phyloP scores from a whole-genome alignment of 2,888 invertebrate species.

The Lithosia quadra region DNA sequence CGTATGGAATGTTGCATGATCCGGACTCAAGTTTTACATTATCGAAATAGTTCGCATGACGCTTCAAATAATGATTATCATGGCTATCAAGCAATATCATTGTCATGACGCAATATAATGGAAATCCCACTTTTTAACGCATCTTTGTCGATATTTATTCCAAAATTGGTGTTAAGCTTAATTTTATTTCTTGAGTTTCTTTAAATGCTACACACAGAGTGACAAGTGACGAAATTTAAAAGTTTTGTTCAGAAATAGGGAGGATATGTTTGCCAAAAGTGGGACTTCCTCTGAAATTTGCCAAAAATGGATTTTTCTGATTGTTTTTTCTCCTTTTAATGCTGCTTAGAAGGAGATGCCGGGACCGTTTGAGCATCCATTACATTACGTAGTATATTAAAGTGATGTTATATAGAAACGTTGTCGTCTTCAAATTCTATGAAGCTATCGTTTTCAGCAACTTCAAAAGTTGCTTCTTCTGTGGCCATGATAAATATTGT shows the following conservation, averaged over 20 bases:
- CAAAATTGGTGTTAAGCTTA: conserved; percentile 15
- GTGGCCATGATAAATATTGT: conserved; percentile 82
- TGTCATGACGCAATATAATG: conserved; percentile 85
- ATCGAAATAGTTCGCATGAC: conserved; percentile 77
- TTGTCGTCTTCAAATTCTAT: conserved; percentile 81
- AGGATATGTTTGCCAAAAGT: conserved; percentile 45
- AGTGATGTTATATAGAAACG: conserved; percentile 71
- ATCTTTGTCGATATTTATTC: conserved; percentile 22
- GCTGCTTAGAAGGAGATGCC: conserved; percentile 85
- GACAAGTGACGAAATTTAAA: neutral
- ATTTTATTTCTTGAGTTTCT: conserved; percentile 1
- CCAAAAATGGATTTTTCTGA: conserved; percentile 53
- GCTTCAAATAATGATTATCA: conserved; percentile 78
- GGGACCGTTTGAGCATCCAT: conserved; percentile 79
- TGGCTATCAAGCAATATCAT: conserved; percentile 86
- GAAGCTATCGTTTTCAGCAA: conserved; percentile 65
- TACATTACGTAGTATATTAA: conserved; percentile 72
- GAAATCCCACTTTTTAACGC: conserved; percentile 70
- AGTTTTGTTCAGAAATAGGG: conserved; percentile 7
- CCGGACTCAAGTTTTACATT: conserved; percentile 54
- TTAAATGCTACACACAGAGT: neutral
- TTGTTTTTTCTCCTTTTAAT: conserved; percentile 75
- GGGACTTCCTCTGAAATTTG: conserved; percentile 58
- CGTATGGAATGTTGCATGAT: conserved; percentile 84
- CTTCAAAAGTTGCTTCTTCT: conserved; percentile 61